These are phyloP conservation scores for Drosophila neotestacea DNA, from an alignment of 2,888 invertebrate species.

Conservation along the genomic window DNA sequence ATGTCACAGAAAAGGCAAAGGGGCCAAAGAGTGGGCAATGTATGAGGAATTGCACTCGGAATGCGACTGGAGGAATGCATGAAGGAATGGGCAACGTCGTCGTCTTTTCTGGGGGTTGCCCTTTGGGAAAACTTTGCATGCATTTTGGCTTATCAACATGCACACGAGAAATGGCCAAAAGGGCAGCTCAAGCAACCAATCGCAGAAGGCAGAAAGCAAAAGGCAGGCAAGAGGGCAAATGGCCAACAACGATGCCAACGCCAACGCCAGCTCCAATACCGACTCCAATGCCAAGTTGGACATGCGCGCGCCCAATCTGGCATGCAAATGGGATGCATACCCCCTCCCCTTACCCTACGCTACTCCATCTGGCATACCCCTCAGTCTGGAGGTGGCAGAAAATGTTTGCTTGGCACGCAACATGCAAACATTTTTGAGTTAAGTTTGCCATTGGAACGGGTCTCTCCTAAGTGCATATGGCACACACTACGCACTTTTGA, in stretches of 20 bases:
- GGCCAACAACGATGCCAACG: constrained; percentile 57
- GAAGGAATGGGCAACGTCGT: constrained; percentile 30
- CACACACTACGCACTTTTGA: constrained; percentile 75
- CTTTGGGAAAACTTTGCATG: constrained; percentile 59
- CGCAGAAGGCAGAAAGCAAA: constrained; percentile 53
- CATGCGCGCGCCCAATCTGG: constrained; percentile 80
- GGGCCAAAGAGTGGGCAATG: not conserved
- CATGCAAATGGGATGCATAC: constrained; percentile 70
- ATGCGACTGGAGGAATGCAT: constrained; percentile 36
- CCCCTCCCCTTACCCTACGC: not conserved
- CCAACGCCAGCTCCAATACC: constrained; percentile 23
- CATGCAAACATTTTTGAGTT: constrained; percentile 82
- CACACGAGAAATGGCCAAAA: constrained; percentile 68
- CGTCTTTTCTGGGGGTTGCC: constrained; percentile 38
- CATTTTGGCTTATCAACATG: constrained; percentile 78
- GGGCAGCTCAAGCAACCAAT: constrained; percentile 68
- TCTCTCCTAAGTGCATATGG: constrained; percentile 61
- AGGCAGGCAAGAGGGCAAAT: constrained; percentile 57
- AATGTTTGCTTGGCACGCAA: constrained; percentile 85
- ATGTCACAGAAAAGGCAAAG: constrained; percentile 76
- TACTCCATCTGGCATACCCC: not conserved
- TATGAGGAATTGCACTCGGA: constrained; percentile 29
- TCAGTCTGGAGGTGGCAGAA: constrained; percentile 45
- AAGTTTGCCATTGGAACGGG: constrained; percentile 50
- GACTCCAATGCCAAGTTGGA: constrained; percentile 59